phyloP scores from a whole-genome alignment of 2,113 vertebrate genomes.

The Malaclemys terrapin region DNA sequence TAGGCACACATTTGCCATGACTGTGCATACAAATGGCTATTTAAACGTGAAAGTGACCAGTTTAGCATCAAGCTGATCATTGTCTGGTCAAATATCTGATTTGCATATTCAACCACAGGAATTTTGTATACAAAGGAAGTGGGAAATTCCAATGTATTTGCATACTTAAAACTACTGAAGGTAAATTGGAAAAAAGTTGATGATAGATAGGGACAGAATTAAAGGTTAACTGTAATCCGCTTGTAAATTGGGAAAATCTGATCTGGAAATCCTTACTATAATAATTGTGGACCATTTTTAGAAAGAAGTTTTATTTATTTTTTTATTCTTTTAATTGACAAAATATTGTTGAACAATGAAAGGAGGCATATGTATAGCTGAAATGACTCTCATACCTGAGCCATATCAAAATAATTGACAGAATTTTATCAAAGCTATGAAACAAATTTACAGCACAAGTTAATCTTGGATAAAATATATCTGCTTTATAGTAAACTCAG shows the following conservation, averaged over 20 bases:
- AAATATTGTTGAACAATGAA: neutral
- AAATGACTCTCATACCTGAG: neutral
- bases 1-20: neutral
- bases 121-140: neutral
- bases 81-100: neutral
- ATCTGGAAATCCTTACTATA: neutral
- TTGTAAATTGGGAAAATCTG: neutral
- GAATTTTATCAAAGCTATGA: neutral
- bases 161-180: neutral
- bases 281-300: neutral
- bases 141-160: neutral
- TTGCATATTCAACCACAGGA: neutral
- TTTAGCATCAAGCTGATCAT: neutral
- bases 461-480: slow-evolving; percentile 43
- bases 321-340: neutral
- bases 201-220: neutral
- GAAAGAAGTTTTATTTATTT: neutral
- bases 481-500: slow-evolving; percentile 48
- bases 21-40: neutral
- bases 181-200: neutral
- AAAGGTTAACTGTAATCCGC: neutral
- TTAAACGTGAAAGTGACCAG: neutral
- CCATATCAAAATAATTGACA: neutral
- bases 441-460: slow-evolving; percentile 21
- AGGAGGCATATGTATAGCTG: neutral